A percentile compares a stretch with the other conserved stretches of the same genome.
These are phyloP conservation scores for Sebastes flavidus DNA, from an alignment of 2,797 vertebrate genomes.

Conservation along the genomic window DNA sequence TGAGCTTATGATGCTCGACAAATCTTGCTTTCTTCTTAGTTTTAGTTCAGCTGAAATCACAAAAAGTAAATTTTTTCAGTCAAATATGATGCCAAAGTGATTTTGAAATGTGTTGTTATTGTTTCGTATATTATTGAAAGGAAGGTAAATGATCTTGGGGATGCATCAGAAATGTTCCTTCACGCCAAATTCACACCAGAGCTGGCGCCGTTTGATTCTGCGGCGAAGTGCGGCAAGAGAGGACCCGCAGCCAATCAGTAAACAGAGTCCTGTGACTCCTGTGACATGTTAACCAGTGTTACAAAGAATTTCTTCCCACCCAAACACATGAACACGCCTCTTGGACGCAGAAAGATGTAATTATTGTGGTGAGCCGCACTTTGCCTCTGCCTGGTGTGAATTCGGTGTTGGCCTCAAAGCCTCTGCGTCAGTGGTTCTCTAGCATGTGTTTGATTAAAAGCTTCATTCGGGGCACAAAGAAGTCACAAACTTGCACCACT, in stretches of 20 bases:
- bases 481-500: background rate
- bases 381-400: too few species aligned
- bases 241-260: too few species aligned
- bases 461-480: background rate
- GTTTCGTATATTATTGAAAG: background rate
- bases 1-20: background rate
- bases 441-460: background rate
- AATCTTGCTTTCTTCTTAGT: background rate
- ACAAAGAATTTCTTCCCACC: too few species aligned
- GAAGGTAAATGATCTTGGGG: too few species aligned
- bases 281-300: too few species aligned
- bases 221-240: too few species aligned
- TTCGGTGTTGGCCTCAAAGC: background rate
- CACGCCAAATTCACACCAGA: too few species aligned
- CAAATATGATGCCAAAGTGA: background rate
- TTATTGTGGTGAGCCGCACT: too few species aligned
- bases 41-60: background rate
- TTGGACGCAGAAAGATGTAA: fast-evolving
- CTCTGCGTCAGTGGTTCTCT: background rate
- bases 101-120: background rate
- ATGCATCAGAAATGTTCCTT: background rate
- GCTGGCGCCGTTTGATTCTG: too few species aligned
- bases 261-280: too few species aligned
- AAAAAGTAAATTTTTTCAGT: too few species aligned
- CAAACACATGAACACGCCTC: too few species aligned